These are phyloP conservation scores for Elachura formosa DNA, from an alignment of 2,113 vertebrate species.

Conservation along the genomic window DNA sequence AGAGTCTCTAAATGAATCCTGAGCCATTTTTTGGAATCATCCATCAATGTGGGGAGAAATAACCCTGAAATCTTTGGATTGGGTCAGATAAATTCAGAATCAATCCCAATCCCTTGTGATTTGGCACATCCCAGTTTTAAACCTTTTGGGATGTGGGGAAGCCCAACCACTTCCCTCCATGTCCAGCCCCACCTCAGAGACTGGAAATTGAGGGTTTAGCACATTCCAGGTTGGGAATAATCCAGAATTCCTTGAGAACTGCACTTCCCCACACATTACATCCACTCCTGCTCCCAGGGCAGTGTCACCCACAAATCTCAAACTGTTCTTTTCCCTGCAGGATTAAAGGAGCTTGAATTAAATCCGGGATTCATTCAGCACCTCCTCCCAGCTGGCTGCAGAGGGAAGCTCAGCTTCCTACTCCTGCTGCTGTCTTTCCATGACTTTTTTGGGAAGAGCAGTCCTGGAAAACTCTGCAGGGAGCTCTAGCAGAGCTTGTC, in stretches of 20 bases:
- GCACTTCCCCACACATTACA: background rate
- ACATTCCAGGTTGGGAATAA: background rate
- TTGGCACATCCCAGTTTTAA: background rate
- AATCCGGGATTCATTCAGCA: conserved; percentile 6
- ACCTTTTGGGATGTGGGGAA: background rate
- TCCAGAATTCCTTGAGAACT: background rate
- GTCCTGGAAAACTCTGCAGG: background rate
- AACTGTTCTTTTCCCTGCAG: conserved; percentile 9
- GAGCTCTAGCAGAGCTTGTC: background rate
- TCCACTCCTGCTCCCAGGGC: background rate
- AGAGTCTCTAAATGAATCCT: background rate
- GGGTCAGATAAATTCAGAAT: background rate
- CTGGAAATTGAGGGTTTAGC: background rate
- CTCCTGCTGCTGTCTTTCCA: background rate
- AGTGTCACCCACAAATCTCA: background rate
- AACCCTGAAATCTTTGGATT: background rate
- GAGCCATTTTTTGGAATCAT: background rate
- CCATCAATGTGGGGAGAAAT: accelerated
- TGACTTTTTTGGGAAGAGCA: background rate
- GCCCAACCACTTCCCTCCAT: background rate
- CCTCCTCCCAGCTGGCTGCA: background rate
- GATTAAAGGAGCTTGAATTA: conserved; percentile 7
- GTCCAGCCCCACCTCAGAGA: background rate
- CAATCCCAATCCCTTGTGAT: background rate
- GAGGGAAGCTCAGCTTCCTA: background rate